Evolutionary conservation across 2,888 invertebrate species (phyloP).

Genomic region (Rhimphoctona megacephalus): DNA sequence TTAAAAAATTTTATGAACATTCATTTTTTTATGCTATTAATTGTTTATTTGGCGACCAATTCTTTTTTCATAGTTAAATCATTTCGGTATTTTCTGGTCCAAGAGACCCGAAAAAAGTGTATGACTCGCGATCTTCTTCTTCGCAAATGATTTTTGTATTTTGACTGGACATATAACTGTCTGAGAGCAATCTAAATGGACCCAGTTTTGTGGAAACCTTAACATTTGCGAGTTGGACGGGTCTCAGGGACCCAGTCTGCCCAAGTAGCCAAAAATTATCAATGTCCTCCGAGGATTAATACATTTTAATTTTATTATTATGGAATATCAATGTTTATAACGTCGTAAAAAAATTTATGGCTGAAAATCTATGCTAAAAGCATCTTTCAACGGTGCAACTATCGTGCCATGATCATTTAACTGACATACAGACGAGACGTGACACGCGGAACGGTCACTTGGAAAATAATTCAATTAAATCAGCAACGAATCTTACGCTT

Average conservation of each 20-base stretch:
- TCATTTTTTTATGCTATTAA: neutral
- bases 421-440: constrained; percentile 12
- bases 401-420: constrained; percentile 4
- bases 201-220: neutral
- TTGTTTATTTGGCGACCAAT: neutral
- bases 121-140: neutral
- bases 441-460: constrained; percentile 47
- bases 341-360: neutral
- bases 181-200: no score
- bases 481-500: constrained; percentile 8
- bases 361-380: no score
- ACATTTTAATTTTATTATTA: neutral
- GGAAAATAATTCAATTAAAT: constrained; percentile 47
- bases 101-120: neutral
- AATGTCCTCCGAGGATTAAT: neutral
- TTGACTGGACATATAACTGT: no score
- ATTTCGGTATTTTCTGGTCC: neutral
- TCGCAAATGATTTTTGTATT: no score
- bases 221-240: neutral
- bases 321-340: neutral
- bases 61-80: no score
- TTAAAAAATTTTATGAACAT: neutral
- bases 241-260: neutral
- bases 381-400: neutral
- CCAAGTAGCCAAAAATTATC: neutral